Evolutionary conservation across 2,797 vertebrate genomes (phyloP), one percentile per base, ranked within the genome.

Genomic region (Lates japonicus): DNA sequence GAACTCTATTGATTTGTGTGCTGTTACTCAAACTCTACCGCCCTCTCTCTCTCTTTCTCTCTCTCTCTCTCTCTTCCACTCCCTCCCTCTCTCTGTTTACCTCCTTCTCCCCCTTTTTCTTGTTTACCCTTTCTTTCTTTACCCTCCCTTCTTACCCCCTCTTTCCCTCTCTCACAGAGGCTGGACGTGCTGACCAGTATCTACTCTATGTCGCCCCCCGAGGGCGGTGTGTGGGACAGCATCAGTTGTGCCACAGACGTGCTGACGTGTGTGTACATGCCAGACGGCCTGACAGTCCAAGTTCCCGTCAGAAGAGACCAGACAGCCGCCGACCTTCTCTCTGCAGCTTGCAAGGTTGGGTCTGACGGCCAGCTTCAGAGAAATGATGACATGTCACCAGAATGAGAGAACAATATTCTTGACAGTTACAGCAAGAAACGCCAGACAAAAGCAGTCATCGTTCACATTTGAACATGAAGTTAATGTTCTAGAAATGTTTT

Each of bases 321-420:
- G 90, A 95, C 88, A 31, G 96, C 96, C 8, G 93, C 96, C 51
- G 96, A 97, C 78, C 92, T 98, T 83, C 90, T 98, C 86, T 90
- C 93, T 64, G 84, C 95, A 82, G 97, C 96, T 0, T 98, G 97
- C 96, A 97, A 98, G 97, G 97, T 98, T 92, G 75, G 85, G 7
- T 61, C 25, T 63, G 11, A 22, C 1, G 1, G 51, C 52, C 33
- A 16, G 61, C 70, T 84, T 74, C 70, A 60, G 46, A 67, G 63
- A 88, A 86, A 78, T 73, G 7, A 80, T 70, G 76, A 68, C 39
- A 46, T 64, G 37, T 74, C 60, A 54, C 22, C n/a, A 17, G 44
- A 66, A 64, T 33, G 39, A n/a, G 19, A 57, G 22, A 17, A 58
- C 41, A 58, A 60, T 31, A 6, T 49, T 64, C 49, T 25, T 69